Percentiles rank a stretch among this genome's conserved stretches.
Conservation (phyloP, 2,888 invertebrate species). For the Sminthurinus aureus region DNA sequence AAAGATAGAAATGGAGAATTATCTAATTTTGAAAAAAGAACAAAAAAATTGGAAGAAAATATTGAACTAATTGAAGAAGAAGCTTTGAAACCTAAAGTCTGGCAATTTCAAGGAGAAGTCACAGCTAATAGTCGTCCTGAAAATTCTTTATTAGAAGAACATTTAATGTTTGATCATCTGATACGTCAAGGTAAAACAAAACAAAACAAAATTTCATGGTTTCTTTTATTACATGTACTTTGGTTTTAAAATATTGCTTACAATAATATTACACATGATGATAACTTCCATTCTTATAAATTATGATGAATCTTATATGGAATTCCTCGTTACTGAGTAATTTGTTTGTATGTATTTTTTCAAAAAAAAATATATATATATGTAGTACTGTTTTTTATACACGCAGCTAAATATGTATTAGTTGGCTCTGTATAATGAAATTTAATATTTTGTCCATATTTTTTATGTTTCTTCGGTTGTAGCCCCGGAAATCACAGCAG, state of each 20-base stretch:
- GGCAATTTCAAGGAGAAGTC: constrained; percentile 94
- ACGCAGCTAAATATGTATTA: neutral
- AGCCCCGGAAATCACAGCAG: constrained; percentile 91
- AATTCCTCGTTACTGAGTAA: constrained; percentile 60
- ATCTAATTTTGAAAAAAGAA: constrained; percentile 79
- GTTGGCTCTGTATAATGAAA: neutral
- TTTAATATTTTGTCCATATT: neutral
- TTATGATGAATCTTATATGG: constrained; percentile 52
- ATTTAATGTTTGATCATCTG: constrained; percentile 87
- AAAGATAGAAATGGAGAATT: constrained; percentile 60
- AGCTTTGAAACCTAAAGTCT: constrained; percentile 83
- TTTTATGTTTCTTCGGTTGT: no score
- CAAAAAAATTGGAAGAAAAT: constrained; percentile 74
- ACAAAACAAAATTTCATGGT: neutral
- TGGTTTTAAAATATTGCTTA: no score
- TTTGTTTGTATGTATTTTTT: constrained; percentile 2
- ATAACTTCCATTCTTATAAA: constrained; percentile 42
- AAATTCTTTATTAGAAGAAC: constrained; percentile 91
- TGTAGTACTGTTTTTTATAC: neutral
- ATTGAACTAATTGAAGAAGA: constrained; percentile 77
- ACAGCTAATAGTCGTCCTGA: constrained; percentile 80
- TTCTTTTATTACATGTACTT: constrained; percentile 2
- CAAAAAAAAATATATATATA: neutral
- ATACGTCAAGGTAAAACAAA: constrained; percentile 70
- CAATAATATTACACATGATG: constrained; percentile 37